Evolutionary conservation across 2,888 invertebrate genomes (phyloP), one percentile per base, ranked within the genome.

Genomic region (Venustoraphidia nigricollis): DNA sequence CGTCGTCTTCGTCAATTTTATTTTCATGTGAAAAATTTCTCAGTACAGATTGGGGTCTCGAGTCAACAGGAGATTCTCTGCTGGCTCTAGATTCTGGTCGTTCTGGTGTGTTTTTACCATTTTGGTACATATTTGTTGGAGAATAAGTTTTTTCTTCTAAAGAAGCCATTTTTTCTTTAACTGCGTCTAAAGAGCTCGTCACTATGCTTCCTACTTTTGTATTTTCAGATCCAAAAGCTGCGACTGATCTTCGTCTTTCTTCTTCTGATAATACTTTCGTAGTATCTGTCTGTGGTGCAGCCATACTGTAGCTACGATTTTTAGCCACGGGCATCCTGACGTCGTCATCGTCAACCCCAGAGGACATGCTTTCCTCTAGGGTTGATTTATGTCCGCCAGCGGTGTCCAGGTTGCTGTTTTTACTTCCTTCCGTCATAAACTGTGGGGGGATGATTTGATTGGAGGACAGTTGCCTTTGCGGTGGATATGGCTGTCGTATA

Each of bases 221-320:
- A 34, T 64, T 59, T 51, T 61, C 63, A 17, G 69, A 69, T 39
- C 74, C 69, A 36, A 72, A 63, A 46, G 70, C 65, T 56, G 71
- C 72, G 10, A 71, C 64, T 8, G 73, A 72, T 56, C 70, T 69
- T 51, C 73, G 63, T 45, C 73, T 63, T 57, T 73, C 73, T 54
- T 75, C 76, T 53, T 71, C 70, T 51, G 62, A 52, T 58, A 69
- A 68, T 44, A 68, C 59, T 35, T 68, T 67, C 54, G 68, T 69
- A 40, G 69, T 67, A 14, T 51, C 50, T 14, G 70, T 70, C 40
- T 70, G 67, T 54, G 72, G 71, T 35, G 71, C 71, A 49, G 71
- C 68, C 54, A 74, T 69, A 55, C 73, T 76, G 52, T 63, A 73
- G 56, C 73, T 75, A 59, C 75, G 68, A 35, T 69, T 69, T 62